phyloP scores from a whole-genome alignment of 64 coral and sea anemone species.

The Pachyseris speciosa region DNA sequence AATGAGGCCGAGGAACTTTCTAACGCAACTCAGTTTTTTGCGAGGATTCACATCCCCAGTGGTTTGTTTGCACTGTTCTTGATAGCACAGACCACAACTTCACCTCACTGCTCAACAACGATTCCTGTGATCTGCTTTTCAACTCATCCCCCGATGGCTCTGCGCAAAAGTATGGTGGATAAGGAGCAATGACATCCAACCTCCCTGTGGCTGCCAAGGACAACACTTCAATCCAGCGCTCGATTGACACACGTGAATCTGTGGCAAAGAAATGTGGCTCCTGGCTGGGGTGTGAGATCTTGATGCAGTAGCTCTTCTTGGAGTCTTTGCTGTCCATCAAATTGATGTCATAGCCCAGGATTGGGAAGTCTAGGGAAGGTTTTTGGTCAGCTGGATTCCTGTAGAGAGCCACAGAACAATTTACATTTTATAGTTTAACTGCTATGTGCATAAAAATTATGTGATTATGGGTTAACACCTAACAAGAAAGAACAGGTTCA shows the following conservation, averaged over 20 bases:
- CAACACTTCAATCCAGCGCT: slow-evolving; percentile 95
- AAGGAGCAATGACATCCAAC: slow-evolving; percentile 83
- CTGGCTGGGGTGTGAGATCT: slow-evolving; percentile 72
- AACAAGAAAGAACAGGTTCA: too few relatives aligned
- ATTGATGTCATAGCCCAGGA: slow-evolving; percentile 83
- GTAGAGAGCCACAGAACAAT: not conserved
- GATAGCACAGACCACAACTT: not conserved
- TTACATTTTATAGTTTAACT: too few relatives aligned
- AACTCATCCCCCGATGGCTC: slow-evolving; percentile 54
- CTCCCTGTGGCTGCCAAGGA: slow-evolving; percentile 90
- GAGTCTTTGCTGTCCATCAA: slow-evolving; percentile 89
- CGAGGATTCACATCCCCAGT: not conserved
- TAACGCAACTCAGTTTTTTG: too few relatives aligned
- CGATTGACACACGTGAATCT: slow-evolving; percentile 87
- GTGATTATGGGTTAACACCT: too few relatives aligned
- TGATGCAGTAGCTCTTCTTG: slow-evolving; percentile 83
- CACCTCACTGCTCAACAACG: slow-evolving; percentile 79
- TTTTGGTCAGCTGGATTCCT: slow-evolving; percentile 90
- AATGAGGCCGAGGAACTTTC: too few relatives aligned
- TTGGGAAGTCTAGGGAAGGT: slow-evolving; percentile 68
- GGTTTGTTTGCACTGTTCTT: too few relatives aligned
- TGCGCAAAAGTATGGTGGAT: slow-evolving; percentile 80
- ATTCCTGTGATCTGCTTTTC: slow-evolving; percentile 72
- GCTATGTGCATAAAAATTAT: too few relatives aligned
- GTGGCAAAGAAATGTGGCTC: slow-evolving; percentile 87